phyloP scores from a whole-genome alignment of 2,113 vertebrate genomes.

The Oxyruncus cristatus region DNA sequence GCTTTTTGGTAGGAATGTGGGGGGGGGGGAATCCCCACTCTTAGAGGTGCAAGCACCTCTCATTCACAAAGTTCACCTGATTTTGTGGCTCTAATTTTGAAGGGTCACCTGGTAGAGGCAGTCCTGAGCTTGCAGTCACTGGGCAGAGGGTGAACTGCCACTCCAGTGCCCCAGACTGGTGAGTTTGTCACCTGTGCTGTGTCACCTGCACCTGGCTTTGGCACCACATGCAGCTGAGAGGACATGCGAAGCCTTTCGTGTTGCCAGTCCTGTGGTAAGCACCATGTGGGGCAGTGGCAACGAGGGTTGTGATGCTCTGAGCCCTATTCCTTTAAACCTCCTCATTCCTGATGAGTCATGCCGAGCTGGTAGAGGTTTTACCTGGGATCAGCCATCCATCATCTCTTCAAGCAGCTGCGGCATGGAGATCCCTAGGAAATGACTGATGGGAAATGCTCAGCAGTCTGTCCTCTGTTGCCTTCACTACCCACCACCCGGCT shows the following conservation, averaged over 20 bases:
- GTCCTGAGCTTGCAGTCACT: neutral
- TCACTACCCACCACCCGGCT: neutral
- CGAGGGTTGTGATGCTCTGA: neutral
- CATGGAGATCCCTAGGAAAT: neutral
- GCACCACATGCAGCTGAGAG: neutral
- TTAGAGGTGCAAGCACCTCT: neutral
- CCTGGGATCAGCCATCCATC: neutral
- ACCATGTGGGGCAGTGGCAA: rapidly evolving
- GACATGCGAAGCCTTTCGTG: neutral
- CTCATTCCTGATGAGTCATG: neutral
- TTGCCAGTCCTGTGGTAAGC: neutral
- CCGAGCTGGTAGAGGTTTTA: neutral
- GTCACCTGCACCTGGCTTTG: no score
- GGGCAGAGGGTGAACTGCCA: neutral
- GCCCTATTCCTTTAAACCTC: neutral
- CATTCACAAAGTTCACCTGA: neutral
- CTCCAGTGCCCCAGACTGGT: neutral
- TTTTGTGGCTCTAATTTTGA: neutral
- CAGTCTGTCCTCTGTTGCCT: neutral
- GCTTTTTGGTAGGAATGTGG: neutral
- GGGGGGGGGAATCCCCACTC: rapidly evolving
- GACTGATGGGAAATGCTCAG: neutral
- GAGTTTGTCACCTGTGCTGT: neutral
- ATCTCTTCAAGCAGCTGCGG: neutral
- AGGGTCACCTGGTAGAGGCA: neutral